A percentile compares a stretch with the other conserved stretches of the same genome.
phyloP scores from a whole-genome alignment of 2,113 vertebrate genomes.

The Echinops telfairi region DNA sequence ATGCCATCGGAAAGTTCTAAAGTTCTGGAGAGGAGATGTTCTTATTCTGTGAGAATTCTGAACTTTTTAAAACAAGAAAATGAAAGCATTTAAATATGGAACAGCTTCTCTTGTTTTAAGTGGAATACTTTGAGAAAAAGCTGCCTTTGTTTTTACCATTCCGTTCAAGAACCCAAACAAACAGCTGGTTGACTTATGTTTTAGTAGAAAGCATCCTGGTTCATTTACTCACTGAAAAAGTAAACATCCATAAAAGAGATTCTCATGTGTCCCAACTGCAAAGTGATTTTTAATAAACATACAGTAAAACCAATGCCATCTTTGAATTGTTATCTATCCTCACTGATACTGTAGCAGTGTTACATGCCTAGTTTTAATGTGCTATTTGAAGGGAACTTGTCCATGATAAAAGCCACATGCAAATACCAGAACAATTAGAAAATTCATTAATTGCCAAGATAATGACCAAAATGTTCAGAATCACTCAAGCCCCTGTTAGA shows the following conservation, averaged over 20 bases:
- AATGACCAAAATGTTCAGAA: constrained; percentile 48
- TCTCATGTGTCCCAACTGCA: constrained; percentile 43
- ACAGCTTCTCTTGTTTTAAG: constrained; percentile 70
- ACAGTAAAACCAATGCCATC: constrained; percentile 26
- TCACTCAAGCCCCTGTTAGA: constrained; percentile 17
- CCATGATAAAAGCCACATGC: constrained; percentile 37
- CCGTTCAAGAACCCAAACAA: constrained; percentile 73
- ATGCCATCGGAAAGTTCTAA: constrained; percentile 45
- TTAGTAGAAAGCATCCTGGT: constrained; percentile 68
- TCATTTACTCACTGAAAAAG: constrained; percentile 69
- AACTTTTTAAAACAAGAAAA: constrained; percentile 59
- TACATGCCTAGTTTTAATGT: neutral
- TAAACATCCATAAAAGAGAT: constrained; percentile 74
- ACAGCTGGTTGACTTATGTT: constrained; percentile 77
- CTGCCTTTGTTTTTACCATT: constrained; percentile 68
- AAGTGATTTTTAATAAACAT: constrained; percentile 72
- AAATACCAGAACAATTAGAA: constrained; percentile 70
- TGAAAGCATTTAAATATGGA: constrained; percentile 62
- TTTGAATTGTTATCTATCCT: constrained; percentile 1
- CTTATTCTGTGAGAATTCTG: constrained; percentile 31
- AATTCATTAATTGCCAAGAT: constrained; percentile 62
- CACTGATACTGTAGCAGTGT: neutral
- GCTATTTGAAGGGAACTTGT: neutral
- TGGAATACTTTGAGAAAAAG: constrained; percentile 40
- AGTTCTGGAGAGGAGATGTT: constrained; percentile 57